Base-by-base conservation (phyloP, 2,888 invertebrate species). In the Melitaea athalia region DNA sequence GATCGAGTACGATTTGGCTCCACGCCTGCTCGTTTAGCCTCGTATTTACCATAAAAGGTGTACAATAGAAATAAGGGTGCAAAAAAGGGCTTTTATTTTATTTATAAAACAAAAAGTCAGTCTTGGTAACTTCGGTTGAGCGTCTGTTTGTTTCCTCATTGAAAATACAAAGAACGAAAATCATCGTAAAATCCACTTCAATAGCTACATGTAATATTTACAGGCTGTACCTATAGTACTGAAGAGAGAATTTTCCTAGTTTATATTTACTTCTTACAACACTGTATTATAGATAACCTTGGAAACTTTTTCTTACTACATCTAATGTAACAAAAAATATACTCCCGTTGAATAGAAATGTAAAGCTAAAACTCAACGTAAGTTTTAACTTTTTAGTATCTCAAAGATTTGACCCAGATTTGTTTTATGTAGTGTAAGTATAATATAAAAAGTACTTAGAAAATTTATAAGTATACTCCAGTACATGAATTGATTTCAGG, bases 191-290 rank as follows among this genome's bases (percentile, higher is more conserved):
- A 59, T 42, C 17, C 42, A 10, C 59, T 17, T 31, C 24, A 59
- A 45, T 59, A 59, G 17, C 17, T 14, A 59, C 15, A 17, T 43
- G 43, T 45, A 59, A 59, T 59, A 15, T 59, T 7, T 38, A 64
- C 42, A 11, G 45, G n/a, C 24, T 45, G 14, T 14, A 24, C n/a
- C 45, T 24, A 24, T 45, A 55, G 8, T 38, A 55, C 8, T 55
- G 8, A 24, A 45, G 14, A 17, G 14, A 17, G 24, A 7, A 52
- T 24, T 24, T 52, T 24, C 8, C 38, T 38, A 38, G 38, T 24
- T 17, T 52, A 31, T 24, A 10, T 52, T 33, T 52, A 12, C 12
- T 15, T 42, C 2, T 43, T 24, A 2, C 24, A 3, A 24, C 24
- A 24, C 24, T 24, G 24, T 24, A 24, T 24, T 24, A 24, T 24